Conservation (phyloP, 2,113 vertebrate genomes). For the Phylloscopus trochilus region DNA sequence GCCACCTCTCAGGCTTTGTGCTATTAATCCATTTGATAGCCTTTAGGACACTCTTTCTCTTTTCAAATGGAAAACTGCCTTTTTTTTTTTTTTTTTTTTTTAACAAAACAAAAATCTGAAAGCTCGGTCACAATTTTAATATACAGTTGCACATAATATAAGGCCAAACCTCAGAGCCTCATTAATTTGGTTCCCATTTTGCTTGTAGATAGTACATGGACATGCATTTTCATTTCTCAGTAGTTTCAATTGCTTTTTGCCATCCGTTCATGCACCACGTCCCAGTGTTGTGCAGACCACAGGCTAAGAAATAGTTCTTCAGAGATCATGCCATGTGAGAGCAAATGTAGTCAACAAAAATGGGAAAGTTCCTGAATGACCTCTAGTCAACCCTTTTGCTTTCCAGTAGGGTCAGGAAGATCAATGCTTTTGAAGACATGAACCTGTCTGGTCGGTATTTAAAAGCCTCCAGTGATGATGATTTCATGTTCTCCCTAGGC, state of each 20-base stretch:
- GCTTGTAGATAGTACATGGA: neutral
- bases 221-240: neutral
- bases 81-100: neutral
- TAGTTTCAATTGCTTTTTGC: neutral
- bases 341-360: neutral
- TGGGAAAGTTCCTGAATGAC: neutral
- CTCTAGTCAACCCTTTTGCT: neutral
- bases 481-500: neutral
- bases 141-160: neutral
- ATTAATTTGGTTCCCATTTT: neutral
- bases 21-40: neutral
- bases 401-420: neutral
- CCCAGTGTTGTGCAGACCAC: neutral
- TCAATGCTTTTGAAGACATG: neutral
- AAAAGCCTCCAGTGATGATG: neutral
- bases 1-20: neutral
- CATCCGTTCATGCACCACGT: neutral
- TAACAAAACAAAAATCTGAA: neutral
- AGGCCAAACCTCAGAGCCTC: neutral
- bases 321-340: neutral
- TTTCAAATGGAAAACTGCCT: neutral
- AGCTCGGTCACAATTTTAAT: neutral
- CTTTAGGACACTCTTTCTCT: neutral
- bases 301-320: neutral
- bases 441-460: neutral